Percentiles rank a stretch among this genome's conserved stretches.
phyloP scores from a whole-genome alignment of 2,888 invertebrate species.

The Bembecia ichneumoniformis region DNA sequence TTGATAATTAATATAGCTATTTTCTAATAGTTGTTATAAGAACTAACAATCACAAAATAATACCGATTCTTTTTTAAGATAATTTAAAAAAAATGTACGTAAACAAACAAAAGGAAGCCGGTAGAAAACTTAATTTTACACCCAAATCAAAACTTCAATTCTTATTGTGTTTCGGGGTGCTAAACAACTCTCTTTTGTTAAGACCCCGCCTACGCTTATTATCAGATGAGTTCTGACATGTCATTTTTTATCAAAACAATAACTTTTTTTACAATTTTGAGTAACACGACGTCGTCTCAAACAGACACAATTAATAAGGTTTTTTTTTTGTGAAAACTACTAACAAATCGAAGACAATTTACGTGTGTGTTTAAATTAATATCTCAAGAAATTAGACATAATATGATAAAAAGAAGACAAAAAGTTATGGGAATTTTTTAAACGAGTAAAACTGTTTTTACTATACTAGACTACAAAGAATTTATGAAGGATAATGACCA shows the following conservation, averaged over 20 bases:
- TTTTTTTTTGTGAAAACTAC: conserved; percentile 50
- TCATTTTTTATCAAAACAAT: conserved; percentile 73
- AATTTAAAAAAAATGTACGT: conserved; percentile 37
- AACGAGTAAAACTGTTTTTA: too few relatives aligned
- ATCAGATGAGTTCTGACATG: conserved; percentile 64
- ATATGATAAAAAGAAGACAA: background rate
- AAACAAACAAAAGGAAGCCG: conserved; percentile 41
- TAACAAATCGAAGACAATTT: conserved; percentile 42
- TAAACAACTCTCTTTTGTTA: conserved; percentile 67
- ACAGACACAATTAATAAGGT: conserved; percentile 31
- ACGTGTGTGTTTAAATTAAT: conserved; percentile 25
- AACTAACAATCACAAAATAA: background rate
- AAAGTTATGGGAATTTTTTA: too few relatives aligned
- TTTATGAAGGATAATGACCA: too few relatives aligned
- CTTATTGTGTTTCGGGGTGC: conserved; percentile 59
- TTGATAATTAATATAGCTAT: background rate
- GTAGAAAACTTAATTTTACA: conserved; percentile 67
- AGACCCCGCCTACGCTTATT: conserved; percentile 62
- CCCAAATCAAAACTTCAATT: conserved; percentile 57
- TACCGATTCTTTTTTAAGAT: conserved; percentile 21
- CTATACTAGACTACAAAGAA: too few relatives aligned
- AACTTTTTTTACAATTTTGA: conserved; percentile 41
- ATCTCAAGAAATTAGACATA: background rate
- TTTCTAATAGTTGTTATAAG: background rate
- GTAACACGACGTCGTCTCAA: conserved; percentile 38